Conservation (phyloP, 2,113 vertebrate genomes). For the Pseudonaja textilis region DNA sequence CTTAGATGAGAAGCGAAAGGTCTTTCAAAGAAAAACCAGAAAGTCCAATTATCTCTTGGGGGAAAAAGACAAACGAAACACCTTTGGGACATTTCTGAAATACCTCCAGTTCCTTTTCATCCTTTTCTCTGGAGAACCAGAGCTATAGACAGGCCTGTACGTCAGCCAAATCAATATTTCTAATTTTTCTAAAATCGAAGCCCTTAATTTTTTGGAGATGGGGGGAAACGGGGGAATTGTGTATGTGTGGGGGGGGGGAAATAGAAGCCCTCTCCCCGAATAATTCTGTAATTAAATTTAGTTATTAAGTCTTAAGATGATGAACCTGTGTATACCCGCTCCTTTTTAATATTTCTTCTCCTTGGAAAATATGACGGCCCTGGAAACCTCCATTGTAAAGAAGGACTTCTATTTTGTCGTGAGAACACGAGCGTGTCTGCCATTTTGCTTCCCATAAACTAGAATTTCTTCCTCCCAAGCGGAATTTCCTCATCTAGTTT, state of each 20-base stretch:
- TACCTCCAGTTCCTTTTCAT: neutral
- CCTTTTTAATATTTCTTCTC: neutral
- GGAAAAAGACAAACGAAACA: no score
- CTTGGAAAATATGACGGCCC: neutral
- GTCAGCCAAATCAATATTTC: neutral
- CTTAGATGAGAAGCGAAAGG: no score
- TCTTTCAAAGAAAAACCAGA: no score
- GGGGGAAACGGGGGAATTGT: neutral
- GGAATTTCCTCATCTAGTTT: neutral
- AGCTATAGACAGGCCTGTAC: neutral
- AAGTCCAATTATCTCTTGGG: no score
- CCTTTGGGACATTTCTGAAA: neutral
- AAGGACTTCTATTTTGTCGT: no score
- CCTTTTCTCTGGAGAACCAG: neutral
- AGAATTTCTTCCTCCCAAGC: neutral
- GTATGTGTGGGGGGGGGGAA: neutral
- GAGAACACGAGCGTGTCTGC: neutral
- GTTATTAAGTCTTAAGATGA: no score
- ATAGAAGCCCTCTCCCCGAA: neutral
- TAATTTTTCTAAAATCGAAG: neutral
- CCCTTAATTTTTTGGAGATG: neutral
- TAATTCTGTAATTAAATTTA: neutral
- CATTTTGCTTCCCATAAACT: neutral
- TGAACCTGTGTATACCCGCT: neutral
- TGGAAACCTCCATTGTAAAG: no score